phyloP scores from a whole-genome alignment of 2,888 invertebrate genomes.

The Pheosia tremula region DNA sequence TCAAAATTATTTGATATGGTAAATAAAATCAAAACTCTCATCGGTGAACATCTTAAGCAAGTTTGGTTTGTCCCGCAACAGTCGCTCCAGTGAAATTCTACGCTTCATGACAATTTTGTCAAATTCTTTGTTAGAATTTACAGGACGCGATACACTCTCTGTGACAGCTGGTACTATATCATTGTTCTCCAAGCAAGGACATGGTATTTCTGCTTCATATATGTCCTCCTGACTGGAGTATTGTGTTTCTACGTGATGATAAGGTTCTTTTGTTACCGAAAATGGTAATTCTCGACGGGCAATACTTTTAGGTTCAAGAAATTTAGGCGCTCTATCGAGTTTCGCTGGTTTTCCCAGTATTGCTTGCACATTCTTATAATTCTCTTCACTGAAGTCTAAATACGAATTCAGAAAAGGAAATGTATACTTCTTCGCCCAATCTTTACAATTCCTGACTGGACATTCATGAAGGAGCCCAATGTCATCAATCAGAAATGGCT shows the following conservation, averaged over 20 bases:
- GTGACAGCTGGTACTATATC: background rate
- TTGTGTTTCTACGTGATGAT: conserved; percentile 62
- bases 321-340: conserved; percentile 33
- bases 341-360: conserved; percentile 45
- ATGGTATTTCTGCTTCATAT: conserved; percentile 35
- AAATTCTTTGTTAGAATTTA: conserved; percentile 36
- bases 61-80: conserved; percentile 61
- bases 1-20: conserved; percentile 31
- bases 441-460: conserved; percentile 52
- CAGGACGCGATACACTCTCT: conserved; percentile 16
- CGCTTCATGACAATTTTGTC: conserved; percentile 51
- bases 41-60: conserved; percentile 70
- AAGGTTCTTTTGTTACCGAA: conserved; percentile 56
- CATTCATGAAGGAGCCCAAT: conserved; percentile 53
- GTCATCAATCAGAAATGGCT: conserved; percentile 57
- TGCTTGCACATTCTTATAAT: conserved; percentile 60
- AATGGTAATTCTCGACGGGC: conserved; percentile 57
- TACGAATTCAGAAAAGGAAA: conserved; percentile 62
- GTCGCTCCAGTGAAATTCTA: conserved; percentile 51
- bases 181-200: conserved; percentile 50
- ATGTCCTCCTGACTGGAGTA: conserved; percentile 70
- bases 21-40: conserved; percentile 62
- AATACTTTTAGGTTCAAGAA: conserved; percentile 52
- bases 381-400: conserved; percentile 69
- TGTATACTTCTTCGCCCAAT: conserved; percentile 44